phyloP scores from a whole-genome alignment of 2,113 vertebrate species.

The Shinisaurus crocodilurus region DNA sequence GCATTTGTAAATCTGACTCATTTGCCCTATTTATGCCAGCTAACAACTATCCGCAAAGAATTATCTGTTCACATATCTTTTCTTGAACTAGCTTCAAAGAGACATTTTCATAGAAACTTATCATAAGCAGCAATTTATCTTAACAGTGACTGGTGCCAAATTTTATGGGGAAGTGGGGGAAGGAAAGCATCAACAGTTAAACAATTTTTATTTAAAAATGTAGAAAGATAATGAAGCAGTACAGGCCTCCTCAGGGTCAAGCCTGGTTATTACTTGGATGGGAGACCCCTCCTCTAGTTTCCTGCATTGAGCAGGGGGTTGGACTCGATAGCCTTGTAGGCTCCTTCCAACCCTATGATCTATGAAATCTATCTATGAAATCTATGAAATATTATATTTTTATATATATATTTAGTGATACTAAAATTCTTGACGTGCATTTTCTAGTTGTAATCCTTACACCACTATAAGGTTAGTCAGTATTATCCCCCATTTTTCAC shows the following conservation, averaged over 20 bases:
- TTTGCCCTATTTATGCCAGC: neutral
- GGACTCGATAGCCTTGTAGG: too few relatives aligned
- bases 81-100: neutral
- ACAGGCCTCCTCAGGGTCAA: neutral
- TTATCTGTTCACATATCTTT: neutral
- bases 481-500: neutral
- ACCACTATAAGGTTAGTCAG: neutral
- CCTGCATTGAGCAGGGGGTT: too few relatives aligned
- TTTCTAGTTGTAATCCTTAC: neutral
- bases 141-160: neutral
- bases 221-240: neutral
- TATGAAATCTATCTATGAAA: too few relatives aligned
- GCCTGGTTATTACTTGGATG: too few relatives aligned
- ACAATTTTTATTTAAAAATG: neutral
- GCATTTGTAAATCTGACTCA: neutral
- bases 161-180: neutral
- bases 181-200: neutral
- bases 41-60: neutral
- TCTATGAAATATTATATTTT: neutral
- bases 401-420: too few relatives aligned
- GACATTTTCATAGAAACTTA: neutral
- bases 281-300: too few relatives aligned
- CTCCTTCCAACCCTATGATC: too few relatives aligned
- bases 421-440: neutral
- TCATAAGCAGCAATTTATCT: neutral